A percentile compares a stretch with the other conserved stretches of the same genome.
phyloP scores from a whole-genome alignment of 2,113 vertebrate genomes.

The Baryphthengus martii region DNA sequence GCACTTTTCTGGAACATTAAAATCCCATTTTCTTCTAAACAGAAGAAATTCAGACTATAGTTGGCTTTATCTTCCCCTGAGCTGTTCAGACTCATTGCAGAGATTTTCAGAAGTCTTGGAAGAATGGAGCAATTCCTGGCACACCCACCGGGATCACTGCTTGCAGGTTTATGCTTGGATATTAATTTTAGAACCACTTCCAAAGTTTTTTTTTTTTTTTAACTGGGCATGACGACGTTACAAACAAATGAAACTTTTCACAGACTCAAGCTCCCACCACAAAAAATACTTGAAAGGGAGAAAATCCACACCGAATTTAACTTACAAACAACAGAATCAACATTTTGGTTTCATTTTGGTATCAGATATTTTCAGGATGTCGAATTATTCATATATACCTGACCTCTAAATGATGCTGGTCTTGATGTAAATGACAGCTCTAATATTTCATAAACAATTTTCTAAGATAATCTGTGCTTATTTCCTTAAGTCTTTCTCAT shows the following conservation, averaged over 20 bases:
- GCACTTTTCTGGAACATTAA: neutral
- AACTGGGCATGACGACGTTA: neutral
- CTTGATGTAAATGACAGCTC: neutral
- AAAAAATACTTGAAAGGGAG: neutral
- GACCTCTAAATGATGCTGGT: neutral
- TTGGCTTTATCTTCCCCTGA: neutral
- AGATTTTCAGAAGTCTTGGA: conserved; percentile 12
- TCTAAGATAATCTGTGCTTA: neutral
- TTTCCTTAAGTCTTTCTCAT: neutral
- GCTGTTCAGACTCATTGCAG: neutral
- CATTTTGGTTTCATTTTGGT: neutral
- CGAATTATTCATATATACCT: neutral
- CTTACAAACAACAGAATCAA: neutral
- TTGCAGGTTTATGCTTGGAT: conserved; percentile 1
- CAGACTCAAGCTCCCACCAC: neutral
- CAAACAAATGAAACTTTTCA: conserved; percentile 39
- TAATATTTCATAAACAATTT: neutral
- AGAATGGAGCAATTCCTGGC: neutral
- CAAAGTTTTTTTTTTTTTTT: conserved; percentile 36
- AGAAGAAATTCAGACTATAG: neutral
- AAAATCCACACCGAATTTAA: neutral
- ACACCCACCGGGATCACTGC: neutral
- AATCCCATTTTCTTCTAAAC: neutral
- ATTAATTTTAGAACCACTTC: conserved; percentile 21
- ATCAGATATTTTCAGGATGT: conserved; percentile 1